Conservation (phyloP, 2,797 vertebrate genomes). For the Neopelma chrysocephalum region DNA sequence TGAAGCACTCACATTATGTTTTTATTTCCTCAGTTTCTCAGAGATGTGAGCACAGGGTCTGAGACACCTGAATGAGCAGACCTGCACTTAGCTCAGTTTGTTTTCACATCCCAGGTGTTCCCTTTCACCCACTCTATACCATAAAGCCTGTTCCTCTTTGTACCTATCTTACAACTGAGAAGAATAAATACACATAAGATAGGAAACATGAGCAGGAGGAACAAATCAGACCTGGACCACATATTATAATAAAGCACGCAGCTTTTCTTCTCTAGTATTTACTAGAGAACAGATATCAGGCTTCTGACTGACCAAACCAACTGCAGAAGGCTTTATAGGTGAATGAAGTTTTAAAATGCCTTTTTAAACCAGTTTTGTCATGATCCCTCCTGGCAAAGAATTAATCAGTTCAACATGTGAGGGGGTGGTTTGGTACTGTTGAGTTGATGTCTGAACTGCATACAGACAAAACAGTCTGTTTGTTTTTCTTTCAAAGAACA, state of each 20-base stretch:
- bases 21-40: not conserved
- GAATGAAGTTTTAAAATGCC: not conserved
- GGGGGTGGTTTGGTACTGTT: not conserved
- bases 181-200: not conserved
- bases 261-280: not conserved
- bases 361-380: slow-evolving; percentile 27
- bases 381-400: slow-evolving; percentile 27
- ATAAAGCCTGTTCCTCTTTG: not conserved
- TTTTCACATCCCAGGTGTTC: not conserved
- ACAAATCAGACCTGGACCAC: not conserved
- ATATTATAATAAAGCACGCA: not conserved
- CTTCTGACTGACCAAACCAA: slow-evolving; percentile 34
- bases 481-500: slow-evolving; percentile 34
- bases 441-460: not conserved
- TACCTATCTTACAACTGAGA: not conserved
- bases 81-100: accelerated
- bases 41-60: not conserved
- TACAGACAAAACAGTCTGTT: slow-evolving; percentile 14
- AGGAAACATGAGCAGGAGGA: not conserved
- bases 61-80: not conserved
- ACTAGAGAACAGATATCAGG: not conserved
- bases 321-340: not conserved
- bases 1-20: not conserved
- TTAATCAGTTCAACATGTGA: slow-evolving; percentile 45
- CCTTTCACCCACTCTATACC: accelerated